Base-by-base conservation (phyloP, 2,113 vertebrate genomes). In the Pipra filicauda region DNA sequence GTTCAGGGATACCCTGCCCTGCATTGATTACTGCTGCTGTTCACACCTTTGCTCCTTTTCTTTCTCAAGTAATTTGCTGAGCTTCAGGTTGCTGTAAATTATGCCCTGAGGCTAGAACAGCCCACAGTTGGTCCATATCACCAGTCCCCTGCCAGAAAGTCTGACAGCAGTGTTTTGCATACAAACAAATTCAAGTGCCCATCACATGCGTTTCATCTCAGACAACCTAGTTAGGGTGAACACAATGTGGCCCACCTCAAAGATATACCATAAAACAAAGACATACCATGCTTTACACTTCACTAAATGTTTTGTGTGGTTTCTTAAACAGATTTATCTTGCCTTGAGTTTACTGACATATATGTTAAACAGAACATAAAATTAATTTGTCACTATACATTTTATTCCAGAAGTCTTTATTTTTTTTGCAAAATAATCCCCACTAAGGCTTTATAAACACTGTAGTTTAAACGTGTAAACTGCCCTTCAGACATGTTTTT, bases 321-420 rank as follows among this genome's bases (percentile, higher is more conserved):
- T 75, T 85, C 71, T 65, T 67, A 57, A 83, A 78, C 48, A 49
- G 62, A 73, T 95, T 70, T 58, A 16, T 70, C 69, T 78, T 0
- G 2, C 61, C 69, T 72, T 31, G 24, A 52, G 33, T 88, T 64
- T 77, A 64, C 75, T 84, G 85, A 27, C 65, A 12, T 10, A 16
- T 43, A 69, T 46, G 65, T 78, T 88, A 93, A 93, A 84, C 71
- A 89, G 52, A 88, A 58, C 85, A 74, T 78, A 91, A 91, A 91
- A 80, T 66, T 19, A 70, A 80, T 82, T 76, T 77, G 35, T 74
- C 65, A 33, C 44, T 80, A 5, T 59, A 23, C 23, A 89, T 71
- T 69, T 87, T 81, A 57, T 33, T 83, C 76, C 69, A 69, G 18
- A 92, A 91, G 49, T 71, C 31, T 23, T 80, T 19, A 22, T 73